Evolutionary conservation across 2,797 vertebrate species (phyloP).

Genomic region (Etheostoma nigrum): DNA sequence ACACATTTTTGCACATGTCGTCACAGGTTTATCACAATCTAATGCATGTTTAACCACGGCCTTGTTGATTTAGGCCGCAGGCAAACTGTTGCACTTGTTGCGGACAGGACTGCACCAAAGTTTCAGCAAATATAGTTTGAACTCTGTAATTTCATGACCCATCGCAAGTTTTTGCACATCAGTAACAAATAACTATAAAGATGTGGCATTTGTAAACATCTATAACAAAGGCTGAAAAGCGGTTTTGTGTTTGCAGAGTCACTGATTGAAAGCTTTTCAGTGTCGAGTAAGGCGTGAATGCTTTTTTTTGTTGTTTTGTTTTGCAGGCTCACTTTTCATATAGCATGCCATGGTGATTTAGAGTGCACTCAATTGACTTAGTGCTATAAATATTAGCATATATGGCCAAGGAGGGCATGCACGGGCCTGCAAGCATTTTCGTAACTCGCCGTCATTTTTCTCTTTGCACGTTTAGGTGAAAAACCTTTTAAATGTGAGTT

Average conservation of each 20-base stretch:
- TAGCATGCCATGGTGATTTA: too few species aligned
- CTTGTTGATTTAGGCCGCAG: constrained; percentile 32
- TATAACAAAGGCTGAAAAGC: background rate
- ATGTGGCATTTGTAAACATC: background rate
- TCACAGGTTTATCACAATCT: constrained; percentile 14
- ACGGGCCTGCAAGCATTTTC: constrained; percentile 26
- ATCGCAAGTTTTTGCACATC: background rate
- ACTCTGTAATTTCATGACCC: background rate
- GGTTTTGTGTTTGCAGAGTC: constrained; percentile 17
- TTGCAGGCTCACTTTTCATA: constrained; percentile 4
- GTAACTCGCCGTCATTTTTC: constrained; percentile 74
- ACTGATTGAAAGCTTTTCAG: constrained; percentile 5
- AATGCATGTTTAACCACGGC: constrained; percentile 19
- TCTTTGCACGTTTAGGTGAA: constrained; percentile 84
- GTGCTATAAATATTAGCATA: background rate
- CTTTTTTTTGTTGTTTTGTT: background rate
- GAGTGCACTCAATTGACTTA: background rate
- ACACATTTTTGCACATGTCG: constrained; percentile 41
- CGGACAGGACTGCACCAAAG: constrained; percentile 26
- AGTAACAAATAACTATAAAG: background rate
- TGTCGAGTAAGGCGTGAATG: constrained; percentile 9
- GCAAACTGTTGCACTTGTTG: constrained; percentile 59
- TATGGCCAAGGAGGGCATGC: background rate
- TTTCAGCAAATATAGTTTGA: constrained; percentile 23
- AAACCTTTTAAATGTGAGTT: constrained; percentile 89